These are phyloP conservation scores for Octomys mimax DNA, from an alignment of 2,797 vertebrate species.

Conservation along the genomic window DNA sequence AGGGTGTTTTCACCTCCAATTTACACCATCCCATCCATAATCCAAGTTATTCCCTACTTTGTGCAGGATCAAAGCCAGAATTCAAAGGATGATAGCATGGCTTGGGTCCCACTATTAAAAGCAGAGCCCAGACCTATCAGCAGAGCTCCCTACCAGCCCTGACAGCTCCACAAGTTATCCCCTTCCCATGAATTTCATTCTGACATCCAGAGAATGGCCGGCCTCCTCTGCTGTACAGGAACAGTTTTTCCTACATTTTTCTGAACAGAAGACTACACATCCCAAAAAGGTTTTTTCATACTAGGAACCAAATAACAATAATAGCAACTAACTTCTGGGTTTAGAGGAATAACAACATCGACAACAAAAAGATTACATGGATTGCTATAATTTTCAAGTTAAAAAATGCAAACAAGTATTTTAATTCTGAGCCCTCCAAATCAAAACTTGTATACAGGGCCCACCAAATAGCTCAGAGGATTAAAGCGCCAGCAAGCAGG, in stretches of 20 bases:
- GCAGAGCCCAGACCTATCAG: not conserved
- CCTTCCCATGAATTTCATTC: not conserved
- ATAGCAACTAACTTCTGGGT: slow-evolving; percentile 48
- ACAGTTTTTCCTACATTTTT: not conserved
- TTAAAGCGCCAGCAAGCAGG: too few species aligned
- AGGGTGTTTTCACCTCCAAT: not conserved
- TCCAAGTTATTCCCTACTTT: not conserved
- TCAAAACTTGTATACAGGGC: not conserved
- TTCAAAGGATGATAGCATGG: not conserved
- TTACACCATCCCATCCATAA: not conserved
- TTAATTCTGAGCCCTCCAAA: not conserved
- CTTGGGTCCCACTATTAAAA: not conserved
- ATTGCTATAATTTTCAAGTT: not conserved
- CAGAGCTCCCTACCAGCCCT: not conserved
- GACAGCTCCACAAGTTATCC: not conserved
- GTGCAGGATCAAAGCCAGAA: not conserved
- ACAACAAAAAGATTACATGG: slow-evolving; percentile 3
- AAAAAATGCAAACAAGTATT: not conserved
- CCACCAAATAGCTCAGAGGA: too few species aligned
- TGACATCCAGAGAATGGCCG: not conserved
- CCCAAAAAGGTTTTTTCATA: not conserved
- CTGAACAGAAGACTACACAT: not conserved
- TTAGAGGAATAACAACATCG: not conserved
- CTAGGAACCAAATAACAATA: not conserved
- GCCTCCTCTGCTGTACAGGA: not conserved